These are phyloP conservation scores for Lasioglossum villosulum DNA, from an alignment of 2,888 invertebrate species.

Conservation along the genomic window DNA sequence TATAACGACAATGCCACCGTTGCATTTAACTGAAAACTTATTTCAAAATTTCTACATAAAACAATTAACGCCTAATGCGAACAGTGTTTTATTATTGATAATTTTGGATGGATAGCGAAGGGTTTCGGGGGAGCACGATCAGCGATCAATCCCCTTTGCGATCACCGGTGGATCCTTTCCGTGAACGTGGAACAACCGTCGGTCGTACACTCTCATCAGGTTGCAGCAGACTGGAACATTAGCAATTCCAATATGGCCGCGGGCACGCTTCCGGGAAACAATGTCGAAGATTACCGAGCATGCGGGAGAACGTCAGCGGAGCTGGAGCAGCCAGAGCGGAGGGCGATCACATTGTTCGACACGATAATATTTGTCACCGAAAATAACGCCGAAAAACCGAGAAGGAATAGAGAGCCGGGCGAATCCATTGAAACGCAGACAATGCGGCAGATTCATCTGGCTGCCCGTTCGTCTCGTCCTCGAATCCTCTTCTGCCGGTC, in stretches of 20 bases:
- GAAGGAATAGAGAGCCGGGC: slow-evolving; percentile 77
- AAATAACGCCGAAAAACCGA: slow-evolving; percentile 81
- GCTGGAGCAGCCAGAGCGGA: slow-evolving; percentile 73
- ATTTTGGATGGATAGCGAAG: background rate
- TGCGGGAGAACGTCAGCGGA: slow-evolving; percentile 58
- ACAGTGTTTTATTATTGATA: background rate
- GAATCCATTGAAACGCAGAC: slow-evolving; percentile 82
- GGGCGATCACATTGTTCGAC: slow-evolving; percentile 83
- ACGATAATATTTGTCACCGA: slow-evolving; percentile 84
- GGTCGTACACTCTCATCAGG: slow-evolving; percentile 56
- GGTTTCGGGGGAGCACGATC: background rate
- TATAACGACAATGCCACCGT: background rate
- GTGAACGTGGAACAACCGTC: slow-evolving; percentile 34
- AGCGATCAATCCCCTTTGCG: slow-evolving; percentile 41
- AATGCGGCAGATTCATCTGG: slow-evolving; percentile 82
- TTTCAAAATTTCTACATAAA: background rate
- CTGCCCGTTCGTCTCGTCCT: slow-evolving; percentile 72
- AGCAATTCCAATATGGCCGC: slow-evolving; percentile 81
- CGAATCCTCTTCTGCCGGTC: slow-evolving; percentile 65
- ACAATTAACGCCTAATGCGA: background rate
- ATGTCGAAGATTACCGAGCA: slow-evolving; percentile 81
- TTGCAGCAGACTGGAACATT: slow-evolving; percentile 72
- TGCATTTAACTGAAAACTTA: background rate
- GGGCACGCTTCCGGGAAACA: slow-evolving; percentile 79
- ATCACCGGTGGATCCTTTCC: slow-evolving; percentile 45